These are phyloP conservation scores for Cheiracanthium punctorium DNA, from an alignment of 2,888 invertebrate genomes.

Conservation along the genomic window DNA sequence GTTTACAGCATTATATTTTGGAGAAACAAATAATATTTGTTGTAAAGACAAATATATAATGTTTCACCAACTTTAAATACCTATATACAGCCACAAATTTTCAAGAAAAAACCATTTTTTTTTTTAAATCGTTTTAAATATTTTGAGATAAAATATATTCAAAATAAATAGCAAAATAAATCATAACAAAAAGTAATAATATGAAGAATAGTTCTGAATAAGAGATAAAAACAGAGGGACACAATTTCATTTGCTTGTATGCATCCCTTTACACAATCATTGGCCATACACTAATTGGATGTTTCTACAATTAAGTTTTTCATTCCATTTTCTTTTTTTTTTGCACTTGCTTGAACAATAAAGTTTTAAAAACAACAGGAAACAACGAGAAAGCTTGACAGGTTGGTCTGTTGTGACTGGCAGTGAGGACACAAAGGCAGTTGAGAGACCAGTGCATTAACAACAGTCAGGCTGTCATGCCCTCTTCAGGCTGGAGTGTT, in stretches of 20 bases:
- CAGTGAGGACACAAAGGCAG: slow-evolving; percentile 70
- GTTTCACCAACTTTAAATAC: slow-evolving; percentile 29
- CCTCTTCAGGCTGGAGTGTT: slow-evolving; percentile 68
- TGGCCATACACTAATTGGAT: slow-evolving; percentile 44
- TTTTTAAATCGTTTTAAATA: too few relatives aligned
- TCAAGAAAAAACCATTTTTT: not conserved
- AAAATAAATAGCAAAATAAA: not conserved
- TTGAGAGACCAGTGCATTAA: slow-evolving; percentile 59
- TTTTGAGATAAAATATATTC: not conserved
- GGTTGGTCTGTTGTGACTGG: slow-evolving; percentile 62
- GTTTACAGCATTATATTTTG: slow-evolving; percentile 20
- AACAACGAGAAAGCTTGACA: slow-evolving; percentile 65
- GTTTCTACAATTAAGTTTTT: slow-evolving; percentile 61
- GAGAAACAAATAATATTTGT: slow-evolving; percentile 53
- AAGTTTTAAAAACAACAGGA: slow-evolving; percentile 46
- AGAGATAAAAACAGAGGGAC: not conserved
- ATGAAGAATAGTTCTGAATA: not conserved
- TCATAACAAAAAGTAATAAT: slow-evolving; percentile 8
- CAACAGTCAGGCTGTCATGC: slow-evolving; percentile 47
- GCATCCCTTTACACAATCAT: slow-evolving; percentile 35
- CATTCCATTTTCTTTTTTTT: slow-evolving; percentile 25
- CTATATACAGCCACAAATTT: not conserved
- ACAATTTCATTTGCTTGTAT: slow-evolving; percentile 40
- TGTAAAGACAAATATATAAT: slow-evolving; percentile 64
- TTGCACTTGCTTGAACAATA: slow-evolving; percentile 51